Conservation (phyloP, 2,888 invertebrate species). For the Seladonia tumulorum region DNA sequence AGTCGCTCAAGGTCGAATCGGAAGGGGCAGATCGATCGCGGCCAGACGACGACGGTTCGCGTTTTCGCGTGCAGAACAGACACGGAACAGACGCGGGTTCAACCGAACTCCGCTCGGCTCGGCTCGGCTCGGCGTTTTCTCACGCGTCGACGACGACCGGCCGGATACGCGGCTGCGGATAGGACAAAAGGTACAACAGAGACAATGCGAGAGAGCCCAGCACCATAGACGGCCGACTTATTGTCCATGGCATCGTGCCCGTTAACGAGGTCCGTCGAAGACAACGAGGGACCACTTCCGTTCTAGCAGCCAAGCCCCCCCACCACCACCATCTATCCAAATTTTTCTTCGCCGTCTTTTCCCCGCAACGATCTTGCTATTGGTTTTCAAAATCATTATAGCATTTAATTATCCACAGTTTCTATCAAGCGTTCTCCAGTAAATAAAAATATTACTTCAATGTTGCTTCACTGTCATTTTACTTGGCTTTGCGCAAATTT, state of each 20-base stretch:
- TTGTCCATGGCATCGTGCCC: conserved; percentile 60
- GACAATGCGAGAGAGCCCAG: conserved; percentile 54
- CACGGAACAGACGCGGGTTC: not conserved
- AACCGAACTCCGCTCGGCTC: not conserved
- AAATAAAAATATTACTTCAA: too few species aligned
- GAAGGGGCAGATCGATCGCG: conserved; percentile 31
- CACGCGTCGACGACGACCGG: conserved; percentile 58
- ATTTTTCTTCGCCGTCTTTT: not conserved
- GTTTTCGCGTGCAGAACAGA: conserved; percentile 2
- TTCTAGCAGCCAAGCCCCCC: not conserved
- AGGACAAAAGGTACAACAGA: conserved; percentile 39
- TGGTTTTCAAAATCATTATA: too few species aligned
- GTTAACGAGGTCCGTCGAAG: conserved; percentile 66
- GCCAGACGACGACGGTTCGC: conserved; percentile 18
- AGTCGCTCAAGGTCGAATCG: conserved; percentile 48
- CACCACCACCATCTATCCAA: not conserved
- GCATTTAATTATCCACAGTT: too few species aligned
- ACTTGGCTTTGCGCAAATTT: too few species aligned
- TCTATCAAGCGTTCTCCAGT: too few species aligned
- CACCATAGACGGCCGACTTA: conserved; percentile 54
- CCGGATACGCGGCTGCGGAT: conserved; percentile 64
- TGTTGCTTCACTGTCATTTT: too few species aligned
- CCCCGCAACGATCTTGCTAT: not conserved
- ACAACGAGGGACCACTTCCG: conserved; percentile 66
- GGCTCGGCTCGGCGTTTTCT: conserved; percentile 53